Base-by-base conservation (phyloP, 2,113 vertebrate species). In the Rhynchomys soricoides region DNA sequence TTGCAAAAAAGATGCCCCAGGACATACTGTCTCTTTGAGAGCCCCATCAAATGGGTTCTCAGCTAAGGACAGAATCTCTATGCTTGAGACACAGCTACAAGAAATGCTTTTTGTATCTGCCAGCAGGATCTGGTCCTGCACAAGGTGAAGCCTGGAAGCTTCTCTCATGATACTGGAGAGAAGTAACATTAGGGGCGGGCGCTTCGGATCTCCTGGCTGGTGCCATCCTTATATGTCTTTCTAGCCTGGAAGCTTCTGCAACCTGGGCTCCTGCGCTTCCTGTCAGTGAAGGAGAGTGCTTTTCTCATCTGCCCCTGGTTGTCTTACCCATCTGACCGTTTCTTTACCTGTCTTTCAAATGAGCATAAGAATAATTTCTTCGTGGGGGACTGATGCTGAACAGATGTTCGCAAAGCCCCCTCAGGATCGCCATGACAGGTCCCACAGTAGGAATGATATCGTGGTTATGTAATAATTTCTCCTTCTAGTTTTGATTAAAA, bases 401-500 rank as follows among this genome's bases (percentile, higher is more conserved):
- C 97, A 97, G 94, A 96, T 97, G 97, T 97, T 96, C 48, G 16
- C 93, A 19, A 29, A 59, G 78, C 74, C 96, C 83, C 86, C 95
- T 5, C 16, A 87, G 93, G 86, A 87, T 66, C 68, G 0, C 71
- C 0, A 40, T 95, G 96, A 96, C 96, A 94, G 96, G 83, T 82
- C 95, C 94, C 92, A 94, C 75, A 1, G 85, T 70, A 59, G 93
- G 86, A 50, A 5, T 29, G 90, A 88, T 88, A 89, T 45, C 6
- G 95, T 59, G 50, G 92, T 97, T 95, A 90, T 93, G 70, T 73
- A 88, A 97, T 96, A 40, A 86, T 86, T 92, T 96, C 77, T 75
- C 95, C 90, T 97, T 95, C 95, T 92, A 26, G 90, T 97, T 97
- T 97, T 96, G 97, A 96, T 98, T 93, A 70, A 94, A 95, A 95